Base-by-base conservation (phyloP, 2,888 invertebrate species). In the Mythimna lalbum region DNA sequence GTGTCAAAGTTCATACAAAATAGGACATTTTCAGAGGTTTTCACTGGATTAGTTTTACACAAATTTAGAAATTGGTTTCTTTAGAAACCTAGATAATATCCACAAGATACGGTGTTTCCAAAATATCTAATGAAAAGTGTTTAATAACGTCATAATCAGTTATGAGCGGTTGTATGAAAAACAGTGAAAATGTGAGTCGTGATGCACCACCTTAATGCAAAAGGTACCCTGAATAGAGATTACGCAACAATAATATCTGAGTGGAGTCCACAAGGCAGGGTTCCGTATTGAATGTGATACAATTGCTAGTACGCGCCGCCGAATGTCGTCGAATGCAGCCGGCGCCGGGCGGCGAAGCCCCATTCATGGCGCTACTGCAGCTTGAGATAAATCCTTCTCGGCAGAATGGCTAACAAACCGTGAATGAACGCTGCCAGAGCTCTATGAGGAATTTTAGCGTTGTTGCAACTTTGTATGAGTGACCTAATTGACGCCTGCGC, bases 221-320 rank as follows among this genome's bases (percentile, higher is more conserved):
- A 65, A 33, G 31, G 55, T 27, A 14, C n/a, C 19, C 17, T 73
- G 43, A 66, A 64, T 62, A 65, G 55, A 60, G 49, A 66, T 66
- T 63, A 78, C 43, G 68, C 47, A 61, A 79, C 79, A 69, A 78
- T 78, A 59, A 60, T 78, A 72, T 78, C 62, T 50, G n/a, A 47
- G 67, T 12, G 39, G 65, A 63, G 36, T 68, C 33, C 23, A 78
- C 73, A 73, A 66, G 66, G 66, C 59, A 67, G 62, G 49, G 49
- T 33, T 55, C 27, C 53, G 55, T 55, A 65, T 66, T 75, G 76
- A 80, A 82, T 60, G 31, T 57, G 61, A 75, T 53, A 82, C 80
- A 80, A 81, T 80, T 50, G 64, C 10, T n/a, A 53, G 62, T 14
- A 49, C 52, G 63, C 66, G 33, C 49, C 23, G 59, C 33, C 39